These are phyloP conservation scores for Amphipoea oculea DNA, from an alignment of 2,888 invertebrate species.

Conservation along the genomic window DNA sequence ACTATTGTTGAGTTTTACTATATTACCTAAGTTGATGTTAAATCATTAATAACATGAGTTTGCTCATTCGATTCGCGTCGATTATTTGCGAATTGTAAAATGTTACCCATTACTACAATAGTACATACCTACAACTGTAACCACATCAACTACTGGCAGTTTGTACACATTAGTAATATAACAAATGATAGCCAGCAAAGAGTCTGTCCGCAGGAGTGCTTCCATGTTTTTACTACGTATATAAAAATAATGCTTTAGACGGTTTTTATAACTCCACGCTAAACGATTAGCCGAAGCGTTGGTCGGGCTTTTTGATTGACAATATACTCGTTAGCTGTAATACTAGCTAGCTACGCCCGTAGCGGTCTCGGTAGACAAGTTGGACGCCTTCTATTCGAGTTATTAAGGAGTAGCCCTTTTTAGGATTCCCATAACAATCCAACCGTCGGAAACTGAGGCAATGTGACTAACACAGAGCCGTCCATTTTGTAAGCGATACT, in stretches of 20 bases:
- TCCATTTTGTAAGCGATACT: constrained; percentile 72
- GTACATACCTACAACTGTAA: constrained; percentile 48
- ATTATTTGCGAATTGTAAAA: constrained; percentile 63
- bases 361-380: constrained; percentile 60
- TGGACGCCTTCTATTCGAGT: constrained; percentile 60
- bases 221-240: constrained; percentile 89
- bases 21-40: constrained; percentile 67
- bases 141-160: constrained; percentile 60
- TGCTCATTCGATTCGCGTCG: constrained; percentile 66
- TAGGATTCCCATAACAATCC: constrained; percentile 54
- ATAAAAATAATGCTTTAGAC: constrained; percentile 84
- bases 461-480: constrained; percentile 74
- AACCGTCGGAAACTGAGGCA: constrained; percentile 63
- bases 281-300: constrained; percentile 74
- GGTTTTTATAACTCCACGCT: constrained; percentile 83
- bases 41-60: constrained; percentile 62
- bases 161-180: constrained; percentile 58
- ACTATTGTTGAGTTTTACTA: constrained; percentile 69
- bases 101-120: constrained; percentile 43
- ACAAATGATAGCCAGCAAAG: constrained; percentile 84
- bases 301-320: constrained; percentile 82
- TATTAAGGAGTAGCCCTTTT: constrained; percentile 65
- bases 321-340: constrained; percentile 78
- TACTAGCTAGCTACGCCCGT: constrained; percentile 67
- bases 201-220: constrained; percentile 90